Percentiles rank a stretch among this genome's conserved stretches.
phyloP scores from a whole-genome alignment of 2,797 vertebrate genomes.

The Rhadinocentrus ornatus region DNA sequence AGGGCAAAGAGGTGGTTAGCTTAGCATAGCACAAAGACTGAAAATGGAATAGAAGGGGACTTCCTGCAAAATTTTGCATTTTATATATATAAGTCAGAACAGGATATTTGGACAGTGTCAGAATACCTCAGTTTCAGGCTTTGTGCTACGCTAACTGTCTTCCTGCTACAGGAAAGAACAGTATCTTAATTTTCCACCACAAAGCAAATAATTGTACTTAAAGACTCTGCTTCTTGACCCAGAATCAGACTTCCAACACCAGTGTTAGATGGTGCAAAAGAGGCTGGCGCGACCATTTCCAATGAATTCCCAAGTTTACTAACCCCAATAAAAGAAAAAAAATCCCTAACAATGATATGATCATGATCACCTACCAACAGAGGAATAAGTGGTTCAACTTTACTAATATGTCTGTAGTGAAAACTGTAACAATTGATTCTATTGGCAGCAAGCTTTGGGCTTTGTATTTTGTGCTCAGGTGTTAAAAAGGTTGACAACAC shows the following conservation, averaged over 20 bases:
- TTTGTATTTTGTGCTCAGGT: slow-evolving; percentile 68
- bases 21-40: background rate
- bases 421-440: slow-evolving; percentile 46
- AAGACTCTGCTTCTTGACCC: slow-evolving; percentile 26
- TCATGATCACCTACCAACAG: slow-evolving; percentile 20
- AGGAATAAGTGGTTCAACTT: slow-evolving; percentile 33
- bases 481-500: slow-evolving; percentile 32
- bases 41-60: background rate
- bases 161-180: background rate
- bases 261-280: slow-evolving; percentile 12
- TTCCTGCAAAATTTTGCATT: background rate
- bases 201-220: background rate
- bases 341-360: slow-evolving; percentile 34
- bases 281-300: slow-evolving; percentile 33
- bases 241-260: slow-evolving; percentile 18
- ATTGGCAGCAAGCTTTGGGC: slow-evolving; percentile 68
- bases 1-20: background rate
- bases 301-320: slow-evolving; percentile 21
- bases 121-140: background rate
- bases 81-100: background rate
- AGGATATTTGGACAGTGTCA: background rate
- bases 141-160: background rate
- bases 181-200: background rate
- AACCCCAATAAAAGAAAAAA: slow-evolving; percentile 18
- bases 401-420: slow-evolving; percentile 35